Base-by-base conservation (phyloP, 2,797 vertebrate genomes). In the Catharus ustulatus region DNA sequence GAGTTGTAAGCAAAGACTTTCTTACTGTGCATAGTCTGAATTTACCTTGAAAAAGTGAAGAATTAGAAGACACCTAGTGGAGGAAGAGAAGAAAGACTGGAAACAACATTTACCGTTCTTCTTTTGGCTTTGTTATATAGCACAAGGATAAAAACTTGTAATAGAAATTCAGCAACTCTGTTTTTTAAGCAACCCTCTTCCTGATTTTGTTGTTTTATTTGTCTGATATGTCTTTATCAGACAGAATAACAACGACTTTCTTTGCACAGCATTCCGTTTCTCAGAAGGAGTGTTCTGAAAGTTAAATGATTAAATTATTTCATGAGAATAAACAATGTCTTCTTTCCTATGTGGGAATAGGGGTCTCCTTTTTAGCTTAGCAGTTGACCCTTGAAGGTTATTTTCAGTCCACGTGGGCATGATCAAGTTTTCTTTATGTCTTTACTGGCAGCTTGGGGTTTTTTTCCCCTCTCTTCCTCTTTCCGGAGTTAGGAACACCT, bases 401-500 rank as follows among this genome's bases (percentile, higher is more conserved):
- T 93, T 92, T 95, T 81, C 36, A 45, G 46, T 80, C 62, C 68
- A 52, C 0, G 0, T 86, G 45, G 48, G 51, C 54, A 75, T 40
- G 69, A 77, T 83, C 48, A 69, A 8, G 19, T 74, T 92, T 89
- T 89, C 48, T 93, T 84, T 93, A 64, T 88, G n/a, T 68, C 74
- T 94, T 94, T 94, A 87, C 69, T 84, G 67, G 66, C 62, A 95
- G 36, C 21, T 52, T 45, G 42, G 5, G 2, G 1, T 1, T 11
- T 84, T 78, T 79, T 57, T 27, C 16, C 48, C 48, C 1, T 72
- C 34, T 67, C 72, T 97, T 96, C 93, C 89, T 96, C 82, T 95
- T 91, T 94, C 66, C 2, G 89, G 96, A 95, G 76, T 46, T 78
- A 86, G 87, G 55, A 93, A 63, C 73, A 84, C 83, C 89, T 95